Percentiles rank a stretch among this genome's conserved stretches.
These are phyloP conservation scores for Dreissena rostriformis DNA, from an alignment of 1,140 invertebrate species.

Conservation along the genomic window DNA sequence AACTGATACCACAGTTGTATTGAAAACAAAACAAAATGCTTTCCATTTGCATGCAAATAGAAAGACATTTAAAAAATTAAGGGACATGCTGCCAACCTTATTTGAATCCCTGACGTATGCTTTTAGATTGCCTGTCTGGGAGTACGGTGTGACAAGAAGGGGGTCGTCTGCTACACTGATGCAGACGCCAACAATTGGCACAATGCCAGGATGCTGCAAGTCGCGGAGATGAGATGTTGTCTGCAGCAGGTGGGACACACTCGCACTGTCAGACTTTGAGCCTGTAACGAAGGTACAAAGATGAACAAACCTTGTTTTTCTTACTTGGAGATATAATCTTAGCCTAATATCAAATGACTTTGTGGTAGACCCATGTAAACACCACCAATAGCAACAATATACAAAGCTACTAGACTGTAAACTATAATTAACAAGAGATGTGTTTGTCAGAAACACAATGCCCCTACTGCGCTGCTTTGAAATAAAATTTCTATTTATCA, in stretches of 20 bases:
- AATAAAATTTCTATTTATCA: too few species aligned
- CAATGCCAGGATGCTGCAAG: conserved; percentile 81
- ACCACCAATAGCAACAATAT: too few species aligned
- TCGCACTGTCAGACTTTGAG: conserved; percentile 70
- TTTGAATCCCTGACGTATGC: conserved; percentile 80
- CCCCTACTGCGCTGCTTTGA: too few species aligned
- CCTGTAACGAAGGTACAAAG: conserved; percentile 57
- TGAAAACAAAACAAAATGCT: too few species aligned
- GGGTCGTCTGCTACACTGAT: conserved; percentile 79
- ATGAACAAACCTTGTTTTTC: background rate
- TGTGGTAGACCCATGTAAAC: background rate
- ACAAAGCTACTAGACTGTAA: too few species aligned
- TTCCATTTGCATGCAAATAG: too few species aligned
- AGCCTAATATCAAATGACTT: background rate
- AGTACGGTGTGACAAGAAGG: conserved; percentile 81
- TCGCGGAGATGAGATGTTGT: conserved; percentile 81
- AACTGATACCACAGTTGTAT: too few species aligned
- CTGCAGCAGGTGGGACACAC: conserved; percentile 79
- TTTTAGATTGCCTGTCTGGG: conserved; percentile 81
- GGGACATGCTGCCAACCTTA: conserved; percentile 72
- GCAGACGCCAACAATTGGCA: conserved; percentile 80
- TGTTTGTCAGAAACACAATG: too few species aligned
- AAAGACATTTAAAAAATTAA: too few species aligned
- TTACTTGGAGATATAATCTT: background rate
- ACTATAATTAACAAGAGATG: too few species aligned